Base-by-base conservation (phyloP, 2,888 invertebrate species). In the Microdon myrmicae region DNA sequence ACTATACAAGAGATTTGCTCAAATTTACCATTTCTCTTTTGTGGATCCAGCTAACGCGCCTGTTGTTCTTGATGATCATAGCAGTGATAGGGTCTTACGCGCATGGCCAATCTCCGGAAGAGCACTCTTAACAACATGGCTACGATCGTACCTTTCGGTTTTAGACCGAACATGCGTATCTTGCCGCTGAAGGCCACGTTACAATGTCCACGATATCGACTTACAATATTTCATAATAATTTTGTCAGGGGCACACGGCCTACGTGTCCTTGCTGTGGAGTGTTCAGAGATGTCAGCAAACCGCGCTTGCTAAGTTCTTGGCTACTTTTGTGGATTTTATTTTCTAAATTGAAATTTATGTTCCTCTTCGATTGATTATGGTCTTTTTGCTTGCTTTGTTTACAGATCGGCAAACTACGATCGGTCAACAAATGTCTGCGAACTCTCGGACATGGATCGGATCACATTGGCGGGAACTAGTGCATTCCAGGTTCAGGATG, bases 361-460 rank as follows among this genome's bases (percentile, higher is more conserved):
- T 45, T 51, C 44, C 34, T 48, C 53, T 53, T 48, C 28, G 43
- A 32, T 43, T 39, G 56, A 61, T 41, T 39, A 49, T 61, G 26
- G 41, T 51, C 56, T 25, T 19, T 26, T 23, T 22, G 64, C 61
- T 44, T 55, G 59, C 58, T 70, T 68, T 71, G 31, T 66, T 73
- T 81, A 10, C 87, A 94, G 94, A 85, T 94, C 94, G 71, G 90
- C 93, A 74, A 94, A 92, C 84, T 94, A 89, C 83, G 87, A 89
- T 82, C 91, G 90, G 82, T 86, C 86, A 69, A 90, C 90, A 67
- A 91, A 91, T 70, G 88, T 88, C 76, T 94, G 94, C 82, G 89
- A 90, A 77, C 83, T 94, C 72, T 93, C 92, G 67, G 92, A 90
- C 81, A 93, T 94, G 93, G 94, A 94, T 82, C 87, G 94, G 71